Evolutionary conservation across 2,888 invertebrate genomes (phyloP).

Genomic region (Drosophila multiciliata): DNA sequence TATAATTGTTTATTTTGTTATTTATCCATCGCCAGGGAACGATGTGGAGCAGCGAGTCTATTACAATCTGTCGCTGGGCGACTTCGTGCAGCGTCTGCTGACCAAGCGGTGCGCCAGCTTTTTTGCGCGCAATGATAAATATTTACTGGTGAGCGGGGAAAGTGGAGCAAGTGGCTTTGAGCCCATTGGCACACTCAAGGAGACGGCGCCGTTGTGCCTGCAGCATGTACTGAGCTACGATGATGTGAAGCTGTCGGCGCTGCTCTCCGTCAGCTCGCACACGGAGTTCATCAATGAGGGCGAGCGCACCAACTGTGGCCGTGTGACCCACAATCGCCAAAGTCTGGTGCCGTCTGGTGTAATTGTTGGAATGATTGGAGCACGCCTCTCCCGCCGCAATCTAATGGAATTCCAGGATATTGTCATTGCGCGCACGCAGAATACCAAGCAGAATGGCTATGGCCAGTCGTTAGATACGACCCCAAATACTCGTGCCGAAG

Average conservation of each 20-base stretch:
- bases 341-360: slow-evolving; percentile 86
- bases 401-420: slow-evolving; percentile 87
- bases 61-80: slow-evolving; percentile 82
- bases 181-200: slow-evolving; percentile 85
- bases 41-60: slow-evolving; percentile 55
- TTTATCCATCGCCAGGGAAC: slow-evolving; percentile 39
- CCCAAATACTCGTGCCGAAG: slow-evolving; percentile 44
- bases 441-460: slow-evolving; percentile 86
- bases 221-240: slow-evolving; percentile 87
- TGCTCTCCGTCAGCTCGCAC: slow-evolving; percentile 86
- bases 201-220: slow-evolving; percentile 85
- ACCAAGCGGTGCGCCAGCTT: slow-evolving; percentile 86
- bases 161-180: slow-evolving; percentile 86
- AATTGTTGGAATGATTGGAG: slow-evolving; percentile 85
- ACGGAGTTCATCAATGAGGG: slow-evolving; percentile 87
- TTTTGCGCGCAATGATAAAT: slow-evolving; percentile 85
- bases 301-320: slow-evolving; percentile 86
- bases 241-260: slow-evolving; percentile 87
- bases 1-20: not conserved
- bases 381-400: slow-evolving; percentile 85
- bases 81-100: slow-evolving; percentile 86
- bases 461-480: slow-evolving; percentile 28
- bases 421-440: slow-evolving; percentile 85
- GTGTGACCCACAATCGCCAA: slow-evolving; percentile 80
- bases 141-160: slow-evolving; percentile 84